Conservation (phyloP, 2,888 invertebrate species). For the Philereme vetulata region DNA sequence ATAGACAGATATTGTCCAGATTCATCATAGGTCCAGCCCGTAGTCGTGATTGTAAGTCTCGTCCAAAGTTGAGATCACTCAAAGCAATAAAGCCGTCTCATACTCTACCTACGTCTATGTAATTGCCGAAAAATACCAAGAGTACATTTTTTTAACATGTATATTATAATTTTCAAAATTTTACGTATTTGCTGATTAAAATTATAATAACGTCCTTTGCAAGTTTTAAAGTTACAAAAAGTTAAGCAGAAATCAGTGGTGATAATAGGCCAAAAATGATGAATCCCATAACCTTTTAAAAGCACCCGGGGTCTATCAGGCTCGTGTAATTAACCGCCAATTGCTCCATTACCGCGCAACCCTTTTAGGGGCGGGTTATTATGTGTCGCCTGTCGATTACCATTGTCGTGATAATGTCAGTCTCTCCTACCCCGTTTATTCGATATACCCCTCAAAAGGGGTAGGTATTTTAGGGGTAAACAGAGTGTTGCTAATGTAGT, state of each 20-base stretch:
- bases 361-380: constrained; percentile 60
- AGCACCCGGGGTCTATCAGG: constrained; percentile 19
- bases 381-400: constrained; percentile 63
- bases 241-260: background rate
- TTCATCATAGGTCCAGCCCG: too few relatives aligned
- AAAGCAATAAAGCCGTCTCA: too few relatives aligned
- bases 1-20: too few relatives aligned
- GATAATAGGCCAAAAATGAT: constrained; percentile 1
- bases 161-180: too few relatives aligned
- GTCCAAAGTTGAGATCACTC: too few relatives aligned
- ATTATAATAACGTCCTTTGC: too few relatives aligned
- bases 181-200: too few relatives aligned
- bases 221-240: too few relatives aligned
- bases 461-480: constrained; percentile 9
- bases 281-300: constrained; percentile 12
- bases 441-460: constrained; percentile 18
- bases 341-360: constrained; percentile 61
- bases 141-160: too few relatives aligned
- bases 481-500: constrained; percentile 19
- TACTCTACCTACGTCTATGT: too few relatives aligned
- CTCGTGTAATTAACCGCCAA: constrained; percentile 63
- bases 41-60: too few relatives aligned
- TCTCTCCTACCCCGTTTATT: constrained; percentile 42
- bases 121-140: too few relatives aligned
- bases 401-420: constrained; percentile 52